A percentile compares a stretch with the other conserved stretches of the same genome.
These are phyloP conservation scores for Phrynocephalus versicolor DNA, from an alignment of 2,113 vertebrate species.

Conservation along the genomic window DNA sequence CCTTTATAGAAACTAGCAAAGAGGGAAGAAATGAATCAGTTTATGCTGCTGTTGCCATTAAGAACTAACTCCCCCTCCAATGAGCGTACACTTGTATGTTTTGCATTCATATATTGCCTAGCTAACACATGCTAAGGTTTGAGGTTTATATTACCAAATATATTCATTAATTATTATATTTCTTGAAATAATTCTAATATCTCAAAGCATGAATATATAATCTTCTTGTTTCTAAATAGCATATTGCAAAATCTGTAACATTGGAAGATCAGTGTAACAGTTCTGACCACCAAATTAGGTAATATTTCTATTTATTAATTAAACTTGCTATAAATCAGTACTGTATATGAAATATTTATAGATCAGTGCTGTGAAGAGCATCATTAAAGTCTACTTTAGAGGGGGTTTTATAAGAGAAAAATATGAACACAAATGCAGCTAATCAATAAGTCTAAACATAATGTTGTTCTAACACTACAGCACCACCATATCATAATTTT, in stretches of 20 bases:
- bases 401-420: not conserved
- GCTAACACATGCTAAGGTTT: not conserved
- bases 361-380: not conserved
- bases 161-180: not conserved
- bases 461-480: too few species aligned
- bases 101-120: not conserved
- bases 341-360: not conserved
- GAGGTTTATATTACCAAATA: not conserved
- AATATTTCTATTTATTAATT: conserved; percentile 36
- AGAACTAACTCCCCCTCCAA: too few species aligned
- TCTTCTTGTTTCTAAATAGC: conserved; percentile 59
- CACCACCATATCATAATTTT: too few species aligned
- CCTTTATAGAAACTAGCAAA: too few species aligned
- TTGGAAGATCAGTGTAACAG: conserved; percentile 49
- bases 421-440: not conserved
- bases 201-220: conserved; percentile 27
- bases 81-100: not conserved
- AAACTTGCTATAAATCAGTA: conserved; percentile 6
- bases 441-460: not conserved
- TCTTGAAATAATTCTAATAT: not conserved
- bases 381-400: not conserved
- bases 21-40: too few species aligned
- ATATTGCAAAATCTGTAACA: conserved; percentile 55
- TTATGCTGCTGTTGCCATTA: too few species aligned
- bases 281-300: conserved; percentile 31